Evolutionary conservation across 2,797 vertebrate genomes (phyloP), one percentile per base, ranked within the genome.

Genomic region (Malacoraja senta): DNA sequence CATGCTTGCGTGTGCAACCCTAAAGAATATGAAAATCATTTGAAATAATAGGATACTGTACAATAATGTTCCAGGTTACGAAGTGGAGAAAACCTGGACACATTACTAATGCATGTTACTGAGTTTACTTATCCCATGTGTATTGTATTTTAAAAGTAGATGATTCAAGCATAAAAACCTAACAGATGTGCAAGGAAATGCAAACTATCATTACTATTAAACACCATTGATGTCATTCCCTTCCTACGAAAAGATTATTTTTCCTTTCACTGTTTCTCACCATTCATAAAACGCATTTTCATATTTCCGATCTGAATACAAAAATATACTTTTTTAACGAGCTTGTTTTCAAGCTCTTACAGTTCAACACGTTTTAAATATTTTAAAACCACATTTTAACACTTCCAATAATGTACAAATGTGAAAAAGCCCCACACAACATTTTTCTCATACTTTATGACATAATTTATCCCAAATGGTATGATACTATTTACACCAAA

Each of bases 401-500:
- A 88, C 63, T 3, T 68, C 0, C 24, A 68, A 8, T 19, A 68
- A 17, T 32, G 44, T 53, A 53, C 53, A 58, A 29, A 8, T n/a
- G 44, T 26, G 12, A 15, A 53, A n/a, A 8, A 32, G n/a, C n/a
- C 61, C 63, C 13, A 68, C 63, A 68, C 19, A 8, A 65, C 17
- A 21, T 88, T 24, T 68, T 35, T 68, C 68, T 17, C 35, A 19
- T 24, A 21, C 10, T 17, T 63, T 13, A 84, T 84, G 61, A 86
- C 29, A n/a, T 21, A 21, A 61, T 61, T 13, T 84, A 29, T 58
- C 26, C 12, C 53, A 84, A 83, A n/a, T 63, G 84, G 65, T 19
- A 35, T 65, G n/a, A 32, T 32, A 88, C 65, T 68, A 88, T 88
- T 68, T 88, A 65, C 63, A 88, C n/a, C 83, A 86, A 7, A 86